These are phyloP conservation scores for Typhlichthys eigenmanni DNA, from an alignment of 2,797 vertebrate species.

Conservation along the genomic window DNA sequence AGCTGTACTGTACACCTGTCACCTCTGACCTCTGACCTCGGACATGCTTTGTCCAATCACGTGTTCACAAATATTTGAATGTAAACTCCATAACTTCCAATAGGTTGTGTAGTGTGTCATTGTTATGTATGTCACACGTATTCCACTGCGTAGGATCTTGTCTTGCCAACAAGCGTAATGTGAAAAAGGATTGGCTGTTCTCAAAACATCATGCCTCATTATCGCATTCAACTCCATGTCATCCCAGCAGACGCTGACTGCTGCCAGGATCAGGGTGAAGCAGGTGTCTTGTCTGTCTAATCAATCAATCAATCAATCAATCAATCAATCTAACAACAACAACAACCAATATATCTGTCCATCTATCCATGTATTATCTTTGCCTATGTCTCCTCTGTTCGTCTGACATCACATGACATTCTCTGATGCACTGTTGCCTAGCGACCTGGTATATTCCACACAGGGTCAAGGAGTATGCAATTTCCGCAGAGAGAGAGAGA, in stretches of 20 bases:
- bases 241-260: neutral
- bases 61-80: too few relatives aligned
- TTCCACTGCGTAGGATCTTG: neutral
- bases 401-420: conserved; percentile 49
- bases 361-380: conserved; percentile 7
- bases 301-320: neutral
- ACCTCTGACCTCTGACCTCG: too few relatives aligned
- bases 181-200: conserved; percentile 15
- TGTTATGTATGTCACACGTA: too few relatives aligned
- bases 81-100: too few relatives aligned
- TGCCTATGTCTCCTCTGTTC: conserved; percentile 32
- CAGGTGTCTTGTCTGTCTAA: conserved; percentile 10
- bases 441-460: conserved; percentile 54
- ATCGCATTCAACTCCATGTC: conserved; percentile 17
- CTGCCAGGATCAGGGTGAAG: conserved; percentile 14
- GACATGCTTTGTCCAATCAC: too few relatives aligned
- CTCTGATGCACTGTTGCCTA: conserved; percentile 57
- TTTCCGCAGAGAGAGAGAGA: conserved; percentile 1
- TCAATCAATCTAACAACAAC: neutral
- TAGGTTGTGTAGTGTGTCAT: too few relatives aligned
- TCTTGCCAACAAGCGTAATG: conserved; percentile 11
- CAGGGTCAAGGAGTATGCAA: conserved; percentile 51
- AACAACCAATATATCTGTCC: conserved; percentile 4
- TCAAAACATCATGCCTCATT: conserved; percentile 22
- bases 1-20: too few relatives aligned